Evolutionary conservation across 2,888 invertebrate genomes (phyloP).

Genomic region (Zhuqinia jingwanae): DNA sequence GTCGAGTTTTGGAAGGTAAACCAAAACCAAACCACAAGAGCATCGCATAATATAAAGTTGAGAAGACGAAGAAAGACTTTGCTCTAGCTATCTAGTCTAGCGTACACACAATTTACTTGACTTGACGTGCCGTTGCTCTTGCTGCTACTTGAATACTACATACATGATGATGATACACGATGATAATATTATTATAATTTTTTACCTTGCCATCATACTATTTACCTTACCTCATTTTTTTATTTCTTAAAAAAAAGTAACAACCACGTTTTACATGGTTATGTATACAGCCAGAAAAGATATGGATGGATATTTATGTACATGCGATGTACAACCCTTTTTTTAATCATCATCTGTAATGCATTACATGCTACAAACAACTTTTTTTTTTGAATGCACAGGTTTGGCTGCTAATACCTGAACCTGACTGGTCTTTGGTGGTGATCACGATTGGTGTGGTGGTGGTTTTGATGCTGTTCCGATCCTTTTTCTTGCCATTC

Average conservation of each 20-base stretch:
- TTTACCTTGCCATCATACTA: slow-evolving; percentile 16
- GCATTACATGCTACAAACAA: too few relatives aligned
- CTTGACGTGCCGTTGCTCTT: slow-evolving; percentile 6
- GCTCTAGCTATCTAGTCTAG: slow-evolving; percentile 12
- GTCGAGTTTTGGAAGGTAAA: not conserved
- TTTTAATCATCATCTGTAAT: too few relatives aligned
- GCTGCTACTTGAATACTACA: too few relatives aligned
- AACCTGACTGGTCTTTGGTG: slow-evolving; percentile 8
- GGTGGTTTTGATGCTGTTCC: not conserved
- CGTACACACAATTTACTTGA: not conserved
- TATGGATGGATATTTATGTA: too few relatives aligned
- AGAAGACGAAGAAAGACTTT: not conserved
- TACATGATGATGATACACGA: not conserved
- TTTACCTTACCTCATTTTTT: slow-evolving; percentile 33
- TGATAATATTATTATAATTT: not conserved
- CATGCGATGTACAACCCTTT: too few relatives aligned
- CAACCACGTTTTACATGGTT: slow-evolving; percentile 5
- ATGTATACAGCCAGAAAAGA: not conserved
- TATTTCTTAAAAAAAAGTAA: not conserved
- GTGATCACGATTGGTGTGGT: not conserved
- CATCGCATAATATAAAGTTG: not conserved
- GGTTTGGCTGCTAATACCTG: not conserved
- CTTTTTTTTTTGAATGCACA: not conserved
- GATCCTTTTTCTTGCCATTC: slow-evolving; percentile 8
- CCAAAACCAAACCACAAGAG: slow-evolving; percentile 10